Base-by-base conservation (phyloP, 2,113 vertebrate species). In the Spea bombifrons region DNA sequence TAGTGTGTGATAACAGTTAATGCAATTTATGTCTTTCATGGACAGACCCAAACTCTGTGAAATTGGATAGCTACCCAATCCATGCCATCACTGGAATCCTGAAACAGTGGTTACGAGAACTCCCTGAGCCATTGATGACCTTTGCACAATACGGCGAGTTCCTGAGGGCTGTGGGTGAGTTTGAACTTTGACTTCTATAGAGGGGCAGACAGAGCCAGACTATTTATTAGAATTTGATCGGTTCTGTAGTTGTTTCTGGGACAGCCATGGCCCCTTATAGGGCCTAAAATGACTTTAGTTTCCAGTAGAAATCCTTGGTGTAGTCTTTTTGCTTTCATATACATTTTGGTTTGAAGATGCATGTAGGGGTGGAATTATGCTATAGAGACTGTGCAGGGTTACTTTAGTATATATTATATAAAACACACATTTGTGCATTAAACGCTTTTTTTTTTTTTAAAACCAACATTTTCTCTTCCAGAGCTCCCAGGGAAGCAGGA, bases 101-200 rank as follows among this genome's bases (percentile, higher is more conserved):
- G 5, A 99, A 99, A 82, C 97, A 98, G 82, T 99, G 97, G 97
- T 84, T 99, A 2, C 88, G 97, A 55, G 97, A 99, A 75, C 83
- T 99, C 12, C 96, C 97, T 0, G 97, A 99, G 59, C 97, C 97
- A 0, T 91, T 99, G 2, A 96, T 99, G 97, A 97, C 96, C 3
- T 98, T 97, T 3, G 92, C 88, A 0, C 94, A 95, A 86, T 99
- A 99, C 76, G 92, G 82, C 0, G 96, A 99, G 81, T 99, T 99
- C 83, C 94, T 99, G 55, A 93, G 90, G 12, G 94, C 97, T 2
- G 95, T 98, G 0, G 97, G 97, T 99, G 84, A 90, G 95, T 88
- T 75, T 50, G 30, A 30, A 30, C 30, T 30, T 30, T 30, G 30
- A 30, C 30, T 30, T 30, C 30, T 30, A 30, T 30, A 30, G 30